Base-by-base conservation (phyloP, 2,797 vertebrate species). In the Decapterus maruadsi region DNA sequence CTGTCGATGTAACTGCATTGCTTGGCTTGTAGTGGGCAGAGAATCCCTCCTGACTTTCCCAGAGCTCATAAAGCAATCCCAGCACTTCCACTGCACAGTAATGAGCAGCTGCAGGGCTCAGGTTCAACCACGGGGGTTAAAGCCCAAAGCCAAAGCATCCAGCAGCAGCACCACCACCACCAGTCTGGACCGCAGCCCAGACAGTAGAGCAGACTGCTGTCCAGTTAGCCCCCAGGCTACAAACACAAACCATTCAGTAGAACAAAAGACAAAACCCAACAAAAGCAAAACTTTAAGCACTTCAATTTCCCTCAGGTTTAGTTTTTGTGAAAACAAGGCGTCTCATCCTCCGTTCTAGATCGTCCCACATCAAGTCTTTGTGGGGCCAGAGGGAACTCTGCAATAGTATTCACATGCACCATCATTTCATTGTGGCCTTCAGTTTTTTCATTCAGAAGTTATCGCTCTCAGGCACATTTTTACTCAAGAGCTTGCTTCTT, bases 31-130 rank as follows among this genome's bases (percentile, higher is more conserved):
- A 65, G 82, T 70, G 75, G 80, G 59, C 58, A 78, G 75, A 87
- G 78, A 73, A 88, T 89, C 79, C 63, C 81, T 81, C 59, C 69
- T 65, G 79, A 88, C 72, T 89, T 89, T 92, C 85, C 82, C 81
- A 77, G 71, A 68, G 67, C 78, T 90, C 78, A 83, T 88, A 83
- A 86, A 89, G 75, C 77, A 80, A 83, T 91, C 82, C 87, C 79
- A 78, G 77, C 66, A 74, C 82, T 88, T 89, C 82, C 65, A 75
- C 73, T 45, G 61, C 69, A 63, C 80, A 67, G 79, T 92, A 92
- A 93, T 87, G 91, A 91, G 86, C 84, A 89, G 75, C 88, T 92
- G 88, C 86, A 77, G 74, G 80, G 86, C 82, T 87, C 80, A 82
- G 87, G 87, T 92, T 90, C 72, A 80, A 82, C 86, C 77, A 63